phyloP scores from a whole-genome alignment of 2,797 vertebrate genomes.

The Danio choprae region DNA sequence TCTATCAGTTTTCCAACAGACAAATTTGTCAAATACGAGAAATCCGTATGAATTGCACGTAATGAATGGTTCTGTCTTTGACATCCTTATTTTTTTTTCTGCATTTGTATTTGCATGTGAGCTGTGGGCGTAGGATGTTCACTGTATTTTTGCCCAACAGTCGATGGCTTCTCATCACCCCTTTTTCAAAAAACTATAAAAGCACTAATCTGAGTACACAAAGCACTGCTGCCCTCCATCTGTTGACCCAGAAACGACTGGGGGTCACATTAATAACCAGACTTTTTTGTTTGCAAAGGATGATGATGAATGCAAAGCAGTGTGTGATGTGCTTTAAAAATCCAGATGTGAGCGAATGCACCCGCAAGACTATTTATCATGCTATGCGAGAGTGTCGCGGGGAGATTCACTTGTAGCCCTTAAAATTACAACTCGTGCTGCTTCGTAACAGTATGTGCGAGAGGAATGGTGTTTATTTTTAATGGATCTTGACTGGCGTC shows the following conservation, averaged over 20 bases:
- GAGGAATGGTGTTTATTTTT: not conserved
- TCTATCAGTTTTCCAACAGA: constrained; percentile 3
- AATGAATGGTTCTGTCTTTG: not conserved
- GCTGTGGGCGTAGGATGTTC: not conserved
- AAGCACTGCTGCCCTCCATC: constrained; percentile 23
- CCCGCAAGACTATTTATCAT: constrained; percentile 17
- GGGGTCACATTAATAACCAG: constrained; percentile 40
- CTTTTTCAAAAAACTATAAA: constrained; percentile 22
- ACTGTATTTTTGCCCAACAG: not conserved
- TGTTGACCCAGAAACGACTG: constrained; percentile 45
- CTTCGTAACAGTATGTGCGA: not conserved
- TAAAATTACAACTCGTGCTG: not conserved
- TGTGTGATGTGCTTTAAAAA: not conserved
- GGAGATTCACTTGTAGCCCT: not conserved
- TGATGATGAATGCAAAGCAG: constrained; percentile 41
- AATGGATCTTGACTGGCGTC: constrained; percentile 13
- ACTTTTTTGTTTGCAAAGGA: constrained; percentile 19
- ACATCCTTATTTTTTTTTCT: not conserved
- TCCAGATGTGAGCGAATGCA: constrained; percentile 37
- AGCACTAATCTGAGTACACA: constrained; percentile 30
- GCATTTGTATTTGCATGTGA: not conserved
- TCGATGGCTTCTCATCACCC: constrained; percentile 1
- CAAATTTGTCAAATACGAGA: not conserved
- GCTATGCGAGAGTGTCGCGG: not conserved
- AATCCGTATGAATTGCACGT: not conserved